A percentile compares a stretch with the other conserved stretches of the same genome.
These are phyloP conservation scores for cattle (Bos taurus) DNA, from an alignment of 2,113 vertebrate species.

Conservation along the genomic window DNA sequence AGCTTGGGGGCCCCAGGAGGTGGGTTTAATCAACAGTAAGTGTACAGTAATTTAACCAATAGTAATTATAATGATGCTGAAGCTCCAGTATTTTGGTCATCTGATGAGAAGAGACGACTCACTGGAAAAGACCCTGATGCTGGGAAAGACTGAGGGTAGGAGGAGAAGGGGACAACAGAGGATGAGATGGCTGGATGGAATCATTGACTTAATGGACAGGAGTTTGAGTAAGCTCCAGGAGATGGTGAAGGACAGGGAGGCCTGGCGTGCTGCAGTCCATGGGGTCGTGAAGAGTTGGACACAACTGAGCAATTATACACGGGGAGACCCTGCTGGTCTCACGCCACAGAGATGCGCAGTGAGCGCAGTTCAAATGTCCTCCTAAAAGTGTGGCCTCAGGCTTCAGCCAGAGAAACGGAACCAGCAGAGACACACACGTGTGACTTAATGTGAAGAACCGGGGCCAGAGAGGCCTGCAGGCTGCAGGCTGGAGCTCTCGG, in stretches of 20 bases:
- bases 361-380: neutral
- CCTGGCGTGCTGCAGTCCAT: neutral
- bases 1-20: neutral
- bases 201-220: neutral
- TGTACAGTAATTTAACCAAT: neutral
- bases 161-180: neutral
- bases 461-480: neutral
- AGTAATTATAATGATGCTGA: neutral
- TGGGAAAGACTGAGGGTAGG: neutral
- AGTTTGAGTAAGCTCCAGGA: neutral
- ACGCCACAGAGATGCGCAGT: neutral
- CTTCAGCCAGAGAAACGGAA: neutral
- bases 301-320: accelerated
- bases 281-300: neutral
- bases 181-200: neutral
- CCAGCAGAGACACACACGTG: accelerated
- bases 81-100: neutral
- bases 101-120: neutral
- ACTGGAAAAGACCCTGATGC: neutral
- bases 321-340: neutral
- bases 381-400: neutral
- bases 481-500: neutral
- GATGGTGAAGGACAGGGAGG: neutral
- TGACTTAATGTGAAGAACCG: accelerated
- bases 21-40: neutral